phyloP scores from a whole-genome alignment of 1,140 invertebrate species.

The Euwallacea fornicatus region DNA sequence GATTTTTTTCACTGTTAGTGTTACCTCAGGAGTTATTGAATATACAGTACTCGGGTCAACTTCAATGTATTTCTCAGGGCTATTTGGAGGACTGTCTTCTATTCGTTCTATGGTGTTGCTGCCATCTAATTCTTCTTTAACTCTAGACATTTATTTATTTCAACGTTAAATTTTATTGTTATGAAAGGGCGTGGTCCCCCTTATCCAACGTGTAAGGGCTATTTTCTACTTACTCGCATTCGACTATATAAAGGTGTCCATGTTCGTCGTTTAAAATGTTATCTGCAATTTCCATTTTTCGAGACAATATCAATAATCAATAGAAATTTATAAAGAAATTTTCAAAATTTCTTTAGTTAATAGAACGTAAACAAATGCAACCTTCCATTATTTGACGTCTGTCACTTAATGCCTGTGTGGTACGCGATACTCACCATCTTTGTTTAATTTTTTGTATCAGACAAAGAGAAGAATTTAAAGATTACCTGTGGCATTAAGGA shows the following conservation, averaged over 20 bases:
- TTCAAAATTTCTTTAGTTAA: no score
- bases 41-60: constrained; percentile 7
- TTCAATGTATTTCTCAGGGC: not conserved
- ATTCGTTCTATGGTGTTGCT: not conserved
- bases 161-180: not conserved
- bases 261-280: constrained; percentile 4
- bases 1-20: constrained; percentile 20
- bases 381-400: no score
- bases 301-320: constrained; percentile 1
- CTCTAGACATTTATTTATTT: not conserved
- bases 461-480: no score
- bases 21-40: constrained; percentile 30
- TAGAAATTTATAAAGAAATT: not conserved
- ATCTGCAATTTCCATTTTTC: constrained; percentile 4
- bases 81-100: not conserved
- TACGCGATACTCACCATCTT: no score
- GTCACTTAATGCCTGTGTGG: no score
- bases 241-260: constrained; percentile 11
- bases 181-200: constrained; percentile 24
- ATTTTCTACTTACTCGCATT: constrained; percentile 29
- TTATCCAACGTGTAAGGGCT: not conserved
- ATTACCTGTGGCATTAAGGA: no score
- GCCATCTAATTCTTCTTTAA: not conserved
- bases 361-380: no score
- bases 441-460: no score